phyloP scores from a whole-genome alignment of 2,113 vertebrate species.

The Apaloderma vittatum region DNA sequence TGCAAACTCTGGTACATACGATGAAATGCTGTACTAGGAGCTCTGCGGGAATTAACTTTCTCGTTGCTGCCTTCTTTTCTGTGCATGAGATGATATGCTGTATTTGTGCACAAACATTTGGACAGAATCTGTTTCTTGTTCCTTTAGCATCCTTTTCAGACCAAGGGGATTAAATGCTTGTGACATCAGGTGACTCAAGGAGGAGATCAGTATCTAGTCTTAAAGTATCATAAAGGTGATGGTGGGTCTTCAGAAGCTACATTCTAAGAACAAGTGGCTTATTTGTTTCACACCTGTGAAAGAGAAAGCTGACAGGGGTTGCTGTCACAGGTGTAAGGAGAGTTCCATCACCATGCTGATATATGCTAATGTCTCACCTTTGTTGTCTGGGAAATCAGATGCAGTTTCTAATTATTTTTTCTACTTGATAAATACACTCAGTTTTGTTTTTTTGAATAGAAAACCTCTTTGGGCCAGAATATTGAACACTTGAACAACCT shows the following conservation, averaged over 20 bases:
- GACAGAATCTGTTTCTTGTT: not conserved
- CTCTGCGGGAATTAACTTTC: not conserved
- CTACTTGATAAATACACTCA: slow-evolving; percentile 1
- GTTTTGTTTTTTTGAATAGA: not conserved
- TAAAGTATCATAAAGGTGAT: not conserved
- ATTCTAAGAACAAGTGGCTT: not conserved
- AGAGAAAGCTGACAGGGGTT: not conserved
- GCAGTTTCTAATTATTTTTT: slow-evolving; percentile 25
- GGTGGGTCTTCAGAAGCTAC: not conserved
- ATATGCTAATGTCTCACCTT: slow-evolving; percentile 11
- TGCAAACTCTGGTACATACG: not conserved
- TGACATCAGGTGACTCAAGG: not conserved
- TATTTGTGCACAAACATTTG: not conserved
- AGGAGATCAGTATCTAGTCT: not conserved
- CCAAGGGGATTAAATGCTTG: not conserved
- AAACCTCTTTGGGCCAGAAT: not conserved
- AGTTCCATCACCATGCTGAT: not conserved
- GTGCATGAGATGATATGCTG: not conserved
- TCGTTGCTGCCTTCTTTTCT: not conserved
- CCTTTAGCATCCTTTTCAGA: not conserved
- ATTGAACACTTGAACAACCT: not conserved
- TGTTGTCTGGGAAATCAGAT: slow-evolving; percentile 46
- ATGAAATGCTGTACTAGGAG: not conserved
- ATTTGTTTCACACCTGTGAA: not conserved
- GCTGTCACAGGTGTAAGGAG: not conserved